Conservation (phyloP, 2,888 invertebrate species). For the Phoenoteleia sp. region DNA sequence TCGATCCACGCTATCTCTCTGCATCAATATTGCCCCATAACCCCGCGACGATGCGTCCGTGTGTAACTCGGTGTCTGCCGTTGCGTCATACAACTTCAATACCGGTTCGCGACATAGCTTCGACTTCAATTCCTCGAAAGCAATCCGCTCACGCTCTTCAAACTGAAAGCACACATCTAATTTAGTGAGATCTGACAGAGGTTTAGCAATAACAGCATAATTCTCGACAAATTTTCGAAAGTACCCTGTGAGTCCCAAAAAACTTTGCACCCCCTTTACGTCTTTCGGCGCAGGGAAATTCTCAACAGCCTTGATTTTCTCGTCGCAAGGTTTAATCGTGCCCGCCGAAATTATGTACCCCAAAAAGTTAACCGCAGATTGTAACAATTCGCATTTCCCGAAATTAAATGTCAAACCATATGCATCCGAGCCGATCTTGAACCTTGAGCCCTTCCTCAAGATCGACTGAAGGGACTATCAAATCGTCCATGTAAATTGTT, state of each 20-base stretch:
- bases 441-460: too few relatives aligned
- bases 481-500: too few relatives aligned
- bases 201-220: background rate
- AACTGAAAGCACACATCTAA: background rate
- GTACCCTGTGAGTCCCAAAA: background rate
- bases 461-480: too few relatives aligned
- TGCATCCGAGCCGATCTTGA: too few relatives aligned
- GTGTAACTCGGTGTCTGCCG: background rate
- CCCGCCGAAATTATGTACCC: too few relatives aligned
- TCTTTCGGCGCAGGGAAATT: background rate
- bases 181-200: background rate
- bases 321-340: too few relatives aligned
- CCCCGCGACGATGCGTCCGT: background rate
- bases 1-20: background rate
- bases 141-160: background rate
- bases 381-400: too few relatives aligned
- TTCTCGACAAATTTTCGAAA: background rate
- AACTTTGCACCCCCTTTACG: background rate
- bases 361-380: too few relatives aligned
- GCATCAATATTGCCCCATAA: conserved; percentile 45
- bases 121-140: background rate
- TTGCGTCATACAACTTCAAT: background rate
- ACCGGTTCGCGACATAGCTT: background rate
- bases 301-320: background rate
- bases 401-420: too few relatives aligned